These are phyloP conservation scores for Pavo muticus DNA, from an alignment of 2,113 vertebrate species.

Conservation along the genomic window DNA sequence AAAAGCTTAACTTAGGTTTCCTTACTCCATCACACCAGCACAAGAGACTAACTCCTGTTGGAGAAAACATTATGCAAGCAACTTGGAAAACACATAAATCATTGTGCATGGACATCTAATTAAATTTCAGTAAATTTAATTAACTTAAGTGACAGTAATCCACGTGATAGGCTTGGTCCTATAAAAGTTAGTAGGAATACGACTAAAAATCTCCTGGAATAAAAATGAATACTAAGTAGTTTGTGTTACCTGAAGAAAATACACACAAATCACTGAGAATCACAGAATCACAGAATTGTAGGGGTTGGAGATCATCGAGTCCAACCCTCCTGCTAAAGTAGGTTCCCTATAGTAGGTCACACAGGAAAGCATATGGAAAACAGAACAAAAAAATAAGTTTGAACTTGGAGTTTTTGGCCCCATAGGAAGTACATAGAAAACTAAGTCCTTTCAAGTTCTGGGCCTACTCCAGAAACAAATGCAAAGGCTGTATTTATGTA, in stretches of 20 bases:
- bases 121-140: not conserved
- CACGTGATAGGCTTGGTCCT: not conserved
- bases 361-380: not conserved
- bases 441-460: not conserved
- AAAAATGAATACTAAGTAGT: not conserved
- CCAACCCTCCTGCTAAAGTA: not conserved
- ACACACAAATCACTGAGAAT: not conserved
- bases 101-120: not conserved
- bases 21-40: rapidly evolving
- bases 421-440: not conserved
- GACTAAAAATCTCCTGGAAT: not conserved
- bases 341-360: not conserved
- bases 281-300: not conserved
- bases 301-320: not conserved
- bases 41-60: not conserved
- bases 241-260: not conserved
- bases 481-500: not conserved
- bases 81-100: not conserved
- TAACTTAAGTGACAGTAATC: not conserved
- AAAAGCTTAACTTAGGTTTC: not conserved
- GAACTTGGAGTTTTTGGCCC: not conserved
- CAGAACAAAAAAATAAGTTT: not conserved
- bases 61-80: not conserved
- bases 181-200: not conserved
- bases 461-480: not conserved